These are phyloP conservation scores for Dryococelus australis DNA, from an alignment of 2,888 invertebrate genomes.

Conservation along the genomic window DNA sequence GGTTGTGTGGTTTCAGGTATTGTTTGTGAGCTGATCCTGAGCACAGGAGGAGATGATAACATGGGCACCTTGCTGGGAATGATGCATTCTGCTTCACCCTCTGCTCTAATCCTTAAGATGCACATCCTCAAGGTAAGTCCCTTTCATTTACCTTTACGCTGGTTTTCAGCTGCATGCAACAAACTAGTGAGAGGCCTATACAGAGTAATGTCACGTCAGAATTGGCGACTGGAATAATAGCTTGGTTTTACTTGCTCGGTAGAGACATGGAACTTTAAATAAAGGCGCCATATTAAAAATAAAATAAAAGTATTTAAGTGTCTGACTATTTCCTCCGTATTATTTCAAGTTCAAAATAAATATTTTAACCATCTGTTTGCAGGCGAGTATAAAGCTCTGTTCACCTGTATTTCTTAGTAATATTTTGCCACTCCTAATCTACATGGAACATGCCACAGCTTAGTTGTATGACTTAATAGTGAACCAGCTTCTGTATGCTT, in stretches of 20 bases:
- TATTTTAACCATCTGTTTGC: too few species aligned
- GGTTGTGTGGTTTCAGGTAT: conserved; percentile 64
- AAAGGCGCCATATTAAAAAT: neutral
- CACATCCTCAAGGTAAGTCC: conserved; percentile 79
- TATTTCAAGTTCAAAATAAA: too few species aligned
- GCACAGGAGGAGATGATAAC: conserved; percentile 94
- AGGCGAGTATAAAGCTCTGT: too few species aligned
- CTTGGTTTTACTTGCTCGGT: too few species aligned
- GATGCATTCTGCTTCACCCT: conserved; percentile 87
- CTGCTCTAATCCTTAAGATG: conserved; percentile 83
- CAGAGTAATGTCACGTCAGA: too few species aligned
- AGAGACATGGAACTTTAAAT: neutral
- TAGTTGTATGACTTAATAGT: too few species aligned
- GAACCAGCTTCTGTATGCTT: neutral
- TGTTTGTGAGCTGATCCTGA: conserved; percentile 86
- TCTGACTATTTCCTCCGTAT: too few species aligned
- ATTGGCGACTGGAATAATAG: too few species aligned
- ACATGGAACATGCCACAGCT: too few species aligned
- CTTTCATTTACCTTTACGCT: neutral
- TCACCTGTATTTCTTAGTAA: too few species aligned
- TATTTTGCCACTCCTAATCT: too few species aligned
- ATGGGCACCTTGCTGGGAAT: conserved; percentile 91
- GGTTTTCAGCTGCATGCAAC: neutral
- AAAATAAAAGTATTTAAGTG: neutral
- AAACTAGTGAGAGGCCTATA: too few species aligned